Evolutionary conservation across 2,888 invertebrate species (phyloP).

Genomic region (Nomada lathburiana): DNA sequence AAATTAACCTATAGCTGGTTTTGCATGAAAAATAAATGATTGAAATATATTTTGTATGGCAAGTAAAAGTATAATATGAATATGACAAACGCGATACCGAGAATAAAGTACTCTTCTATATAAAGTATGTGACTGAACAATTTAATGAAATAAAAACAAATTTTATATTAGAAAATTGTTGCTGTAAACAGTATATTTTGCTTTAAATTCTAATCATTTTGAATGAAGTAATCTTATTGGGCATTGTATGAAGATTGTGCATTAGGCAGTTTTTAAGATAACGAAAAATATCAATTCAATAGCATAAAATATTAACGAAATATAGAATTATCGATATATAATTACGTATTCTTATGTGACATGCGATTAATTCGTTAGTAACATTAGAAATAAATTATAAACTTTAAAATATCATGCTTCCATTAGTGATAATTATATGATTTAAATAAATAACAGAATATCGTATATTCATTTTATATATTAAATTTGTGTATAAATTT

Average conservation of each 20-base stretch:
- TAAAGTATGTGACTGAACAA: background rate
- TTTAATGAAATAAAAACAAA: background rate
- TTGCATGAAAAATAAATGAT: background rate
- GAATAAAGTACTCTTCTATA: background rate
- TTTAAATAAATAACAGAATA: background rate
- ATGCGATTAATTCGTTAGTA: background rate
- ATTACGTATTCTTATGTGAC: background rate
- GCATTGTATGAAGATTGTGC: background rate
- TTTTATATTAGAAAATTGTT: background rate
- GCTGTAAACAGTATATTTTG: background rate
- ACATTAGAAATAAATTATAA: background rate
- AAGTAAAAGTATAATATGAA: background rate
- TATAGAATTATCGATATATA: background rate
- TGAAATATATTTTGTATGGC: background rate
- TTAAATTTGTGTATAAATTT: background rate
- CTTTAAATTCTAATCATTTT: background rate
- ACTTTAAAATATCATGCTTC: background rate
- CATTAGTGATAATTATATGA: background rate
- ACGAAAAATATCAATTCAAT: background rate
- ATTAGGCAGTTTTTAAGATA: background rate
- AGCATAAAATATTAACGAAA: background rate
- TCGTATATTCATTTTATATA: background rate
- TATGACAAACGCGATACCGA: too few species aligned
- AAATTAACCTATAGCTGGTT: background rate
- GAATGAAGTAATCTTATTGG: slow-evolving; percentile 10